A percentile compares a stretch with the other conserved stretches of the same genome.
These are phyloP conservation scores for Himalopsyche phryganea DNA, from an alignment of 1,140 invertebrate species.

Conservation along the genomic window DNA sequence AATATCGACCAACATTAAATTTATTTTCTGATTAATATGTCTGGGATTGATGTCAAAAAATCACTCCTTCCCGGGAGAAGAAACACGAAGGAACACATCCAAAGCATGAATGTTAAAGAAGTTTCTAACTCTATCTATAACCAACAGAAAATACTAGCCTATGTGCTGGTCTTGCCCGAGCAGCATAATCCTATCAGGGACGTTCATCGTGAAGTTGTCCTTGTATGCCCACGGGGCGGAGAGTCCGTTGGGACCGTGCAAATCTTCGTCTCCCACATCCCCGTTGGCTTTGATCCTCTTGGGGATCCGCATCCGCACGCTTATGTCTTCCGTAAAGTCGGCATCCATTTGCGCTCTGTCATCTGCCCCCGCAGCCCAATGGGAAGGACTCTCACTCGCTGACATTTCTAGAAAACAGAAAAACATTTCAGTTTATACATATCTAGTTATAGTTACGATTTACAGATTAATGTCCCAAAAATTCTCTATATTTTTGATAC, in stretches of 20 bases:
- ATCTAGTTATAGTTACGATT: too few relatives aligned
- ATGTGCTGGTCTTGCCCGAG: conserved; percentile 79
- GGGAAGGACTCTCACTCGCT: conserved; percentile 18
- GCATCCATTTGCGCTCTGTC: conserved; percentile 66
- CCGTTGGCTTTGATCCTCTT: conserved; percentile 71
- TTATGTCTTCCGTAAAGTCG: conserved; percentile 70
- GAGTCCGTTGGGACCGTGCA: conserved; percentile 54
- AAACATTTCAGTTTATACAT: too few relatives aligned
- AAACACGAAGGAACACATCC: too few relatives aligned
- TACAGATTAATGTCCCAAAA: too few relatives aligned
- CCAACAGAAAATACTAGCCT: conserved; percentile 48
- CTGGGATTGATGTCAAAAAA: too few relatives aligned
- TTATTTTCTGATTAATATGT: too few relatives aligned
- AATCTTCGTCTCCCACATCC: conserved; percentile 61
- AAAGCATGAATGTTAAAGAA: too few relatives aligned
- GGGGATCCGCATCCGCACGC: conserved; percentile 73
- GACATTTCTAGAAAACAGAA: conserved; percentile 20
- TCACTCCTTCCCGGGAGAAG: too few relatives aligned
- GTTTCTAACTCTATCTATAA: too few relatives aligned
- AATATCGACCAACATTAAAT: too few relatives aligned
- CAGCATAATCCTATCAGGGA: conserved; percentile 86
- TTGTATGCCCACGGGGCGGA: conserved; percentile 59
- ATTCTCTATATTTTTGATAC: too few relatives aligned
- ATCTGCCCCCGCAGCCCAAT: conserved; percentile 35
- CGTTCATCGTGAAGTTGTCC: conserved; percentile 82